Percentiles rank a stretch among this genome's conserved stretches.
Evolutionary conservation across 2,888 invertebrate genomes (phyloP).

Genomic region (Drosophila paramelanica): DNA sequence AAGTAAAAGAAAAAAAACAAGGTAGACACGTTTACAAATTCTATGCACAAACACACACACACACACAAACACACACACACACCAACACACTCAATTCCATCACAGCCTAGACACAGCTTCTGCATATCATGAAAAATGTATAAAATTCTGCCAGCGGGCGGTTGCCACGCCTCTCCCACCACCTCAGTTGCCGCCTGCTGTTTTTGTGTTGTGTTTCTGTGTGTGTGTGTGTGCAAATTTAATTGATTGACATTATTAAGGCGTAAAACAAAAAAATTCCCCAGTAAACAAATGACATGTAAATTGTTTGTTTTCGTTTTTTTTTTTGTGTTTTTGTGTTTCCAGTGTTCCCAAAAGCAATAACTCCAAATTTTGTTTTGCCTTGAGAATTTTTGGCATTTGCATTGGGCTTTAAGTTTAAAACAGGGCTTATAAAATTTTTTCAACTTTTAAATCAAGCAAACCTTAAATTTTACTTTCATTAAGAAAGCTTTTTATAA

Average conservation of each 20-base stretch:
- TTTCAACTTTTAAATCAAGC: too few relatives aligned
- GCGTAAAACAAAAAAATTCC: slow-evolving; percentile 46
- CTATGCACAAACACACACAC: slow-evolving; percentile 5
- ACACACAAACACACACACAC: slow-evolving; percentile 2
- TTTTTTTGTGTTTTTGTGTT: not conserved
- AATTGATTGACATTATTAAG: slow-evolving; percentile 60
- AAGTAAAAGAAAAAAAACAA: slow-evolving; percentile 6
- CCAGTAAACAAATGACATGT: slow-evolving; percentile 56
- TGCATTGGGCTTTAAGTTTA: too few relatives aligned
- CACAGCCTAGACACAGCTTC: slow-evolving; percentile 14
- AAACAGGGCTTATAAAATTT: too few relatives aligned
- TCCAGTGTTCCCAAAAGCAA: slow-evolving; percentile 10
- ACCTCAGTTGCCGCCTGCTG: slow-evolving; percentile 9
- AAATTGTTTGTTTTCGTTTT: slow-evolving; percentile 39
- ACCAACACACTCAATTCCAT: slow-evolving; percentile 5
- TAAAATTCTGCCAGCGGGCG: slow-evolving; percentile 46
- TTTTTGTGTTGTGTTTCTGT: slow-evolving; percentile 5
- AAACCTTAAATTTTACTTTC: too few relatives aligned
- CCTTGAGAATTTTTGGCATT: not conserved
- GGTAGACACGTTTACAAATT: slow-evolving; percentile 38
- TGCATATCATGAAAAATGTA: slow-evolving; percentile 51
- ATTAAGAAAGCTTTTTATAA: too few relatives aligned
- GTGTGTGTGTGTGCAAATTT: slow-evolving; percentile 37
- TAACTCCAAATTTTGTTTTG: slow-evolving; percentile 9
- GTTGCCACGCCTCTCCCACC: slow-evolving; percentile 10